A percentile compares a stretch with the other conserved stretches of the same genome.
Conservation (phyloP, 2,888 invertebrate genomes). For the Matsumyia berberina region DNA sequence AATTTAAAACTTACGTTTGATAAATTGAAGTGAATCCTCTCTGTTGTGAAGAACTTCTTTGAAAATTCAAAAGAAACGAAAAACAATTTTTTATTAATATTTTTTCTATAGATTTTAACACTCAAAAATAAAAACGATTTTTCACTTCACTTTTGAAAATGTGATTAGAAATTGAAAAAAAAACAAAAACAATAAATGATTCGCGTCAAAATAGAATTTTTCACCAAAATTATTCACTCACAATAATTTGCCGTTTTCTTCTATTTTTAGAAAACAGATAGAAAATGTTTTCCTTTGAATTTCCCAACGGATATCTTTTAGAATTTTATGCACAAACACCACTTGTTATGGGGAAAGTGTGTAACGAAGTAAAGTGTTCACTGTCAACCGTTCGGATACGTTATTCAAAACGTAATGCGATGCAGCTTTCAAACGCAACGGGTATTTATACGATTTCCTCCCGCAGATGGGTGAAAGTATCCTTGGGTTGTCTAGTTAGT, state of each 20-base stretch:
- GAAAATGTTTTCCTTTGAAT: constrained; percentile 12
- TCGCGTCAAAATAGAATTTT: constrained; percentile 11
- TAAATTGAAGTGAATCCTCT: constrained; percentile 43
- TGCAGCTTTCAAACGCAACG: constrained; percentile 74
- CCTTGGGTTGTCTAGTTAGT: constrained; percentile 48
- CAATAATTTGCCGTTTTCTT: neutral
- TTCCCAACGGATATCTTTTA: constrained; percentile 21
- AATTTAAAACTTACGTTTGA: constrained; percentile 22
- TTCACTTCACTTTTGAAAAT: constrained; percentile 21
- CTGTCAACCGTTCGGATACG: constrained; percentile 73
- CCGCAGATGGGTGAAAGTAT: constrained; percentile 21
- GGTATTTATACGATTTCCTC: constrained; percentile 70
- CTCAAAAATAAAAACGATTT: neutral
- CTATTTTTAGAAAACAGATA: neutral
- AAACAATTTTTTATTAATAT: too few relatives aligned
- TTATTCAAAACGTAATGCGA: constrained; percentile 75
- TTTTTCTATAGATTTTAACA: neutral
- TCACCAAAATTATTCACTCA: constrained; percentile 20
- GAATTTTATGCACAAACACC: constrained; percentile 30
- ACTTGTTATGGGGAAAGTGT: constrained; percentile 55
- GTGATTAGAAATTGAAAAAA: neutral
- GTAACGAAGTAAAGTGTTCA: constrained; percentile 12
- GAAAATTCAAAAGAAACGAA: constrained; percentile 16
- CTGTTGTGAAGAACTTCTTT: neutral
- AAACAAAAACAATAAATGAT: constrained; percentile 1